These are phyloP conservation scores for Eupelmus urozonus DNA, from an alignment of 2,888 invertebrate genomes.

Conservation along the genomic window DNA sequence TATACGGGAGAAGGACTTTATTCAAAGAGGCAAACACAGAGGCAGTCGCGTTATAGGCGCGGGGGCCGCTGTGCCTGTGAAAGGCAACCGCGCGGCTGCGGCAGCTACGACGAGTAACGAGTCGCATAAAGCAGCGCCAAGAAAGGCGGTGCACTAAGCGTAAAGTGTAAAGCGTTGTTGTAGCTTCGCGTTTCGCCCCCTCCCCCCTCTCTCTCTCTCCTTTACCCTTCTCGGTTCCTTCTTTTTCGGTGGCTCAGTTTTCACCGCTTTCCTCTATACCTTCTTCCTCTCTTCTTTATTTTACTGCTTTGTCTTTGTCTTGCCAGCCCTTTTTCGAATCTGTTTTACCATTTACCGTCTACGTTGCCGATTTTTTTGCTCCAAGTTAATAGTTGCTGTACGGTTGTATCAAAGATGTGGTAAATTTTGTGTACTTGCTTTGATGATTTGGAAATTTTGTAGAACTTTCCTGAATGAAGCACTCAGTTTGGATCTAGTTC, in stretches of 20 bases:
- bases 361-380: not conserved
- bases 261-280: constrained; percentile 43
- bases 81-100: constrained; percentile 57
- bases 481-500: too few species aligned
- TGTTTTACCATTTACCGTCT: not conserved
- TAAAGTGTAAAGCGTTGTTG: constrained; percentile 65
- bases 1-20: constrained; percentile 50
- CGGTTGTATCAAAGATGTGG: too few species aligned
- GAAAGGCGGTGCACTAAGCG: constrained; percentile 57
- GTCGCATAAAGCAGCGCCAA: constrained; percentile 52
- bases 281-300: constrained; percentile 51
- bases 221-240: constrained; percentile 54
- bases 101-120: constrained; percentile 52
- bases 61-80: constrained; percentile 56
- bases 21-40: constrained; percentile 55
- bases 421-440: too few species aligned
- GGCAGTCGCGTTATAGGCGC: constrained; percentile 49
- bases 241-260: constrained; percentile 38
- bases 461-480: too few species aligned
- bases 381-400: not conserved
- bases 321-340: not conserved
- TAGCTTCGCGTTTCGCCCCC: constrained; percentile 46
- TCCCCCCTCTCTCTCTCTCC: constrained; percentile 56
- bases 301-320: constrained; percentile 3
- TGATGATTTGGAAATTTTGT: too few species aligned